Base-by-base conservation (phyloP, 1,140 invertebrate species). In the Polyergus mexicanus region DNA sequence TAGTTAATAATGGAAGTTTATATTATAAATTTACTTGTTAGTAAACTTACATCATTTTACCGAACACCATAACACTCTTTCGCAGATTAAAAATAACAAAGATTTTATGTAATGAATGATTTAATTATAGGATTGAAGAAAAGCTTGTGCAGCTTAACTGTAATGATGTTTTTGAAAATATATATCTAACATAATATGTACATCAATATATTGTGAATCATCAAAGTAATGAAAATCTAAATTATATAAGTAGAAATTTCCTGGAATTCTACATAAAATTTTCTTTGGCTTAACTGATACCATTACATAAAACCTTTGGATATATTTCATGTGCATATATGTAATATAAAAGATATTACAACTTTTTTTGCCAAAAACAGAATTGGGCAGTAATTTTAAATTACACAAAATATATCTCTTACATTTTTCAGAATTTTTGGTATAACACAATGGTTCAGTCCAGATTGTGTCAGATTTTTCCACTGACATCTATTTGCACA, bases 251-350 rank as follows among this genome's bases (percentile, higher is more conserved):
- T 80, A 85, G 16, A 84, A 78, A 68, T 62, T 83, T 51, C 72
- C 83, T 78, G 68, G 16, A 51, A n/a, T 87, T 89, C 68, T 47
- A 81, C 58, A 63, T 80, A 84, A 10, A 81, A 87, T 32, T 32
- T 32, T 92, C 85, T 90, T 90, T 89, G 90, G 89, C 87, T 88
- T 84, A 74, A 88, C 83, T 19, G 63, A 77, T 71, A 77, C 76
- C 60, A 86, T 84, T 92, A 91, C 89, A 89, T 91, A 90, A 91
- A 90, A 91, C 87, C 87, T 88, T 84, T 87, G 74, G 38, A 51
- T 58, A 81, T 62, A 60, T 54, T 80, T 41, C 63, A 86, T 51
- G 22, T 90, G 54, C 54, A 22, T 81, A 25, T 54, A 66, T 32
- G 28, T 68, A 89, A 74, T 51, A 51, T 54, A 89, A 25, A 72